phyloP scores from a whole-genome alignment of 2,797 vertebrate genomes.

The Coreius guichenoti region DNA sequence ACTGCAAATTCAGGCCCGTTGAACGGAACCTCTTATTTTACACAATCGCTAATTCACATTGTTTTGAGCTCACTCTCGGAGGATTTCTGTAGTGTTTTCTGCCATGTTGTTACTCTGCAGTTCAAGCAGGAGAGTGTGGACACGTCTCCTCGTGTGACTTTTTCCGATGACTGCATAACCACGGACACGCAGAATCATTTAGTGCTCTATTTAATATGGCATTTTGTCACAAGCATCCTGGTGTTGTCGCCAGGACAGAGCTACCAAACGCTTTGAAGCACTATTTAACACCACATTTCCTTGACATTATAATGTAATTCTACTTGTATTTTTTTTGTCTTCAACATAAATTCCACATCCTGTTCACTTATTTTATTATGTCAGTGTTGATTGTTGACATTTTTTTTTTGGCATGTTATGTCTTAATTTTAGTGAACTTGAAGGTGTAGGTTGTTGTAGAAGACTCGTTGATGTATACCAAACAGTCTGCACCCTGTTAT shows the following conservation, averaged over 20 bases:
- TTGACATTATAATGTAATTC: conserved; percentile 20
- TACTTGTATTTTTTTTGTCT: conserved; percentile 15
- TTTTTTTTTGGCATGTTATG: conserved; percentile 72
- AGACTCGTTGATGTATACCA: conserved; percentile 36
- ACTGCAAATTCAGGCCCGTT: conserved; percentile 57
- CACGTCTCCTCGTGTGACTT: not conserved
- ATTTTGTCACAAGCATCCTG: conserved; percentile 11
- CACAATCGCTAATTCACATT: not conserved
- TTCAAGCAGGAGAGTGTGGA: conserved; percentile 2
- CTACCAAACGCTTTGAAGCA: conserved; percentile 42
- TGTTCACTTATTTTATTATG: conserved; percentile 53
- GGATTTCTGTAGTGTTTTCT: conserved; percentile 14
- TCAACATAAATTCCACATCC: conserved; percentile 44
- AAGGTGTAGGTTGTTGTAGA: conserved; percentile 57
- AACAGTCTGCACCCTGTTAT: conserved; percentile 51
- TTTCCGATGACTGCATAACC: not conserved
- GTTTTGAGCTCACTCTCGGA: conserved; percentile 3
- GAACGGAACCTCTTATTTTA: conserved; percentile 52
- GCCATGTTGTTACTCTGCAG: not conserved
- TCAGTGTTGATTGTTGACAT: conserved; percentile 77
- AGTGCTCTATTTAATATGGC: not conserved
- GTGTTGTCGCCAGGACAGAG: not conserved
- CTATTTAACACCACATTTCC: conserved; percentile 32
- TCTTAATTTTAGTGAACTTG: conserved; percentile 62
- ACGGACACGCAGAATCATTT: not conserved